phyloP scores from a whole-genome alignment of 2,888 invertebrate genomes.

The Leptinotarsa juncta region DNA sequence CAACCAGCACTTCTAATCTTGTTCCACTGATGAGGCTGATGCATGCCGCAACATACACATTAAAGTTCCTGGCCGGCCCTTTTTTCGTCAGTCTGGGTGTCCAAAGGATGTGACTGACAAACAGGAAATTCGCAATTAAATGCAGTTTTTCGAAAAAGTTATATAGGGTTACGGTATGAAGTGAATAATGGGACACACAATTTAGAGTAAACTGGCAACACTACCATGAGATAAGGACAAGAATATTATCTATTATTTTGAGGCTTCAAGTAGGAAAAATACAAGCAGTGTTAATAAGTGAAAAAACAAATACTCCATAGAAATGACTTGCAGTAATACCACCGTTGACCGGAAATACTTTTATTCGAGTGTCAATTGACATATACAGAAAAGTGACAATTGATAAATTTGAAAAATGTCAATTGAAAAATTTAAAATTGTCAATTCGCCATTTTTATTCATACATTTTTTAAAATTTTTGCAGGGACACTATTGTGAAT shows the following conservation, averaged over 20 bases:
- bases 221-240: background rate
- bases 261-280: too few species aligned
- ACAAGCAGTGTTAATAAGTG: too few species aligned
- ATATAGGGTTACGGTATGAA: constrained; percentile 2
- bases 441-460: too few species aligned
- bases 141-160: constrained; percentile 28
- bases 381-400: too few species aligned
- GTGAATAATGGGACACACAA: background rate
- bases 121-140: constrained; percentile 39
- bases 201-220: background rate
- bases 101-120: constrained; percentile 39
- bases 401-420: too few species aligned
- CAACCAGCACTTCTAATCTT: constrained; percentile 30
- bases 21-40: constrained; percentile 34
- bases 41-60: constrained; percentile 34
- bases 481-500: too few species aligned
- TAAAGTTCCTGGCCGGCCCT: constrained; percentile 37
- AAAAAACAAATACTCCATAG: too few species aligned
- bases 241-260: background rate
- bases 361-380: too few species aligned
- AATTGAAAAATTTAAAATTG: too few species aligned
- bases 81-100: constrained; percentile 43
- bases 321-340: too few species aligned
- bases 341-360: too few species aligned
- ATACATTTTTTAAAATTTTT: too few species aligned